These are phyloP conservation scores for Arrhamphus sclerolepis DNA, from an alignment of 2,797 vertebrate genomes.

Conservation along the genomic window DNA sequence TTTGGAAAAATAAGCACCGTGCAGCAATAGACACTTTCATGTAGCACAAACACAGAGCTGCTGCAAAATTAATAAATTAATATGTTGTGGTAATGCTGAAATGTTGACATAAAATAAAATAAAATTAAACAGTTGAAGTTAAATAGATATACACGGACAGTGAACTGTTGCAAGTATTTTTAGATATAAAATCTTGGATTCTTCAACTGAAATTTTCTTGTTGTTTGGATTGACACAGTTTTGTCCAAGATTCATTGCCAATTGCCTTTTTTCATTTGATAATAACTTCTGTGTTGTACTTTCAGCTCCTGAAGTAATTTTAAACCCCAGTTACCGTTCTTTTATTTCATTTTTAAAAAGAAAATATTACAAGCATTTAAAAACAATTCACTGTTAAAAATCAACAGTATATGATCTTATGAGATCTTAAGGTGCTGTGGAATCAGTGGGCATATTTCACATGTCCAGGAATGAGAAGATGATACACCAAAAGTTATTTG, in stretches of 20 bases:
- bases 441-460: too few relatives aligned
- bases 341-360: too few relatives aligned
- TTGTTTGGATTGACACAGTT: slow-evolving; percentile 51
- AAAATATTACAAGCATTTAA: too few relatives aligned
- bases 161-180: slow-evolving; percentile 69
- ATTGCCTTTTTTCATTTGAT: slow-evolving; percentile 20
- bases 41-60: slow-evolving; percentile 32
- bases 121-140: too few relatives aligned
- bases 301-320: too few relatives aligned
- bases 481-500: too few relatives aligned
- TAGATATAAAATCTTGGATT: slow-evolving; percentile 59
- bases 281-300: too few relatives aligned
- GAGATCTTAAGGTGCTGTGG: too few relatives aligned
- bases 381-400: too few relatives aligned
- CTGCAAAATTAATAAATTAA: slow-evolving; percentile 47
- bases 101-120: slow-evolving; percentile 53
- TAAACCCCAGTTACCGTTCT: too few relatives aligned
- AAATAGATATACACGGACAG: slow-evolving; percentile 24
- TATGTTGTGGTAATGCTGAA: slow-evolving; percentile 41
- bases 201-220: slow-evolving; percentile 74
- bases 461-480: too few relatives aligned
- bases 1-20: slow-evolving; percentile 5
- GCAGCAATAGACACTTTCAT: slow-evolving; percentile 14
- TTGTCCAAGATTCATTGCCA: slow-evolving; percentile 51
- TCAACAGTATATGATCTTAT: too few relatives aligned